Evolutionary conservation across 2,888 invertebrate species (phyloP).

Genomic region (Spodoptera picta): DNA sequence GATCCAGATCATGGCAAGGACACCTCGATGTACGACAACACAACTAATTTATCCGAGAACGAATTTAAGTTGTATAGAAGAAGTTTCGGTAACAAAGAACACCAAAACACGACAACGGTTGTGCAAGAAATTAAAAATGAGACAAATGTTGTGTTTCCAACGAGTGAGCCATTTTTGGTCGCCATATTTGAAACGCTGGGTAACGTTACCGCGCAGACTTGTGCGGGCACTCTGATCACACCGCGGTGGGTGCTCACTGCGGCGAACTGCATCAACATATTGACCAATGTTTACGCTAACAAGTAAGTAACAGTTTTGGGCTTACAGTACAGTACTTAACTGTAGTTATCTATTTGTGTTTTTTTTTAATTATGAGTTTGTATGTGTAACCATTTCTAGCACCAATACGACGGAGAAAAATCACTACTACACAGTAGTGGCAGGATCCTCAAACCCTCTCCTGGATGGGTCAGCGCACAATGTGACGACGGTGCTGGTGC

Average conservation of each 20-base stretch:
- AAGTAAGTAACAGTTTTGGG: slow-evolving; percentile 34
- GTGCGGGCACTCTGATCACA: slow-evolving; percentile 65
- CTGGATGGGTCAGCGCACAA: slow-evolving; percentile 66
- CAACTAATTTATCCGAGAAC: slow-evolving; percentile 27
- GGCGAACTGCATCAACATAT: slow-evolving; percentile 64
- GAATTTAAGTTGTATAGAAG: slow-evolving; percentile 16
- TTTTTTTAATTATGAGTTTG: not conserved
- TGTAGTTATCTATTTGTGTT: not conserved
- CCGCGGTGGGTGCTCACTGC: slow-evolving; percentile 68
- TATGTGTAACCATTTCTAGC: slow-evolving; percentile 25
- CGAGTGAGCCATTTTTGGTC: slow-evolving; percentile 61
- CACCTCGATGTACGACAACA: slow-evolving; percentile 14
- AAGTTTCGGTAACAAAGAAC: not conserved
- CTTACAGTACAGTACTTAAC: too few species aligned
- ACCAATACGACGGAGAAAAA: slow-evolving; percentile 40
- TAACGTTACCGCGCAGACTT: slow-evolving; percentile 71
- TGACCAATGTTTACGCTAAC: slow-evolving; percentile 53
- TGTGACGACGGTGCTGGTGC: slow-evolving; percentile 36
- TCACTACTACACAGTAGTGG: slow-evolving; percentile 66
- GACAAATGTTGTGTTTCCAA: slow-evolving; percentile 31
- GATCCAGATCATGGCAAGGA: slow-evolving; percentile 24
- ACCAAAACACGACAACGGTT: not conserved
- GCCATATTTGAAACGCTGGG: slow-evolving; percentile 72
- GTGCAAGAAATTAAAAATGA: slow-evolving; percentile 5
- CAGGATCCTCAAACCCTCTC: slow-evolving; percentile 64